Evolutionary conservation across 2,113 vertebrate genomes (phyloP).

Genomic region (Hystrix cristata): DNA sequence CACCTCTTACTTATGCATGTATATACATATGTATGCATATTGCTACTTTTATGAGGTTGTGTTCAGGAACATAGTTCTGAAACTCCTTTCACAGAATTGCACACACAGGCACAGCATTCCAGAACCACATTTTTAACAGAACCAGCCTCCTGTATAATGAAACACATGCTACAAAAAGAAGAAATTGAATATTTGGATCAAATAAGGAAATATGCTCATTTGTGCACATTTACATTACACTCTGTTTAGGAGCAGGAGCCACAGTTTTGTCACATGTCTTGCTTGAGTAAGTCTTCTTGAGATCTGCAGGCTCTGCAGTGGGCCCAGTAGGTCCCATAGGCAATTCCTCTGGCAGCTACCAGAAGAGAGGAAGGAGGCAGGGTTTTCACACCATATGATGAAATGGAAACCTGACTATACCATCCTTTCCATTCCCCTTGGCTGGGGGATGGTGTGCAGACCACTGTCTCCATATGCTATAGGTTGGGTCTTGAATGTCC

Average conservation of each 20-base stretch:
- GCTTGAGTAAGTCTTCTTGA: neutral
- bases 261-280: neutral
- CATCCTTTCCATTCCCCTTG: neutral
- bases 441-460: neutral
- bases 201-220: constrained; percentile 52
- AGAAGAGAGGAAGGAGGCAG: neutral
- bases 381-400: neutral
- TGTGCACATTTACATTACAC: neutral
- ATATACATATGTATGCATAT: neutral
- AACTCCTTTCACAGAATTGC: constrained; percentile 16
- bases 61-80: constrained; percentile 47
- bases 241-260: neutral
- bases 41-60: neutral
- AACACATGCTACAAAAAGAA: constrained; percentile 60
- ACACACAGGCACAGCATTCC: constrained; percentile 30
- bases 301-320: neutral
- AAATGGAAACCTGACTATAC: neutral
- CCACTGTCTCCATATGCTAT: neutral
- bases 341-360: neutral
- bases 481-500: neutral
- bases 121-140: constrained; percentile 48
- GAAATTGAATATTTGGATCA: constrained; percentile 49
- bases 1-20: neutral
- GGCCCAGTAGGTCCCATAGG: fast-evolving
- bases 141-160: constrained; percentile 43